Base-by-base conservation (phyloP, 2,888 invertebrate genomes). In the Slavum lentiscoides region DNA sequence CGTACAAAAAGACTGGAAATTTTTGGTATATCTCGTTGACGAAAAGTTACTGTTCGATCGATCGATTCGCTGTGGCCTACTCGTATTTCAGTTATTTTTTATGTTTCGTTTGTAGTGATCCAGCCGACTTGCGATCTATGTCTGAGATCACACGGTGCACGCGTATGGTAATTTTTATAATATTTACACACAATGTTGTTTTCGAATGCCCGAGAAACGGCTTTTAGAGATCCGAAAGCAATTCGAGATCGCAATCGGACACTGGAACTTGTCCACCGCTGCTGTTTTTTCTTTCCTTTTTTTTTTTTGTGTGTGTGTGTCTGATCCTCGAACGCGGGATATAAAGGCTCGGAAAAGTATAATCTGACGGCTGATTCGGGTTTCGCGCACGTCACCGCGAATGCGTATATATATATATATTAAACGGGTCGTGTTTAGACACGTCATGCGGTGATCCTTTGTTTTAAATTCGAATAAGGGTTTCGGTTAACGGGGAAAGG, bases 331-430 rank as follows among this genome's bases (percentile, higher is more conserved):
- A 53, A 72, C 21, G 80, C n/a, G n/a, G 64, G 77, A 69, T 69
- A 80, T 58, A 70, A 62, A 61, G n/a, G 19, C 49, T 11, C 49
- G 15, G 70, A 72, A 70, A 80, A 64, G 80, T 68, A 64, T 72
- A 70, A 80, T 70, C 80, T 70, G 64, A 70, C 64, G 62, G 39
- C 64, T 64, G 72, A 64, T 77, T 77, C 53, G 62, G 77, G 77
- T 80, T 62, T 80, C 53, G 55, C 30, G 64, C 70, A 64, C 80
- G 80, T 80, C 80, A 66, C 69, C 80, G 62, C 80, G 62, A 72
- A 80, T 39, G 49, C 70, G 62, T 72, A 75, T 75, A 75, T 75
- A 75, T 75, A 75, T 75, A 30, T 30, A 30, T 30, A 30, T 30
- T 75, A 80, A 72, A 80, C 64, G 80, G 69, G 69, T 64, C 53